Base-by-base conservation (phyloP, 2,797 vertebrate species). In the Clarias fuscus region DNA sequence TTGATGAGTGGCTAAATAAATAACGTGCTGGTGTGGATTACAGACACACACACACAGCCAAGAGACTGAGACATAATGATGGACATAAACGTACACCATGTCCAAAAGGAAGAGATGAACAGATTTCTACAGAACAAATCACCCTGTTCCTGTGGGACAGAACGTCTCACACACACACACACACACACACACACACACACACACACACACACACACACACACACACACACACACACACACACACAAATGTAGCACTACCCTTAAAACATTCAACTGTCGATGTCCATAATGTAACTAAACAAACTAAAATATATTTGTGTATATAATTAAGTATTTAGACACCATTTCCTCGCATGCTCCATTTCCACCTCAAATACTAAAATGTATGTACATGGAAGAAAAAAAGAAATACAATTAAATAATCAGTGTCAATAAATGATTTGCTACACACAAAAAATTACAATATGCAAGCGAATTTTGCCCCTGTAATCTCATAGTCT, bases 1-100 rank as follows among this genome's bases (percentile, higher is more conserved):
- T 80, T 72, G 40, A 62, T 84, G 83, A 84, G 83, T 56, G 73
- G 82, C 30, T 67, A 78, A 56, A 86, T 40, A 62, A 78, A 83
- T 68, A 78, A 64, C 11, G 43, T 0, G 24, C 76, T n/a, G 30
- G 75, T 70, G 30, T 85, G 62, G 62, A 59, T 82, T 40, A 75
- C 70, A 67, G 70, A 43, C 48, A 77, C 8, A 76, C 40, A 70
- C 65, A 68, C 80, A 68, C 24, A 82, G 30, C 64, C 13, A 18
- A 22, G 17, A 61, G 24, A 53, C 65, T 10, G 13, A 53, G 24
- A 3, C 82, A 37, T 65, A 43, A 61, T 5, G 78, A 43, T 1
- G 1, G 22, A 80, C 61, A 79, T 61, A 64, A 80, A 40, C 13
- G 7, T 22, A 43, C 3, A 17, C 37, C 7, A n/a, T 20, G 62